Evolutionary conservation across 2,888 invertebrate genomes (phyloP).

Genomic region (Drosophila anomelani): DNA sequence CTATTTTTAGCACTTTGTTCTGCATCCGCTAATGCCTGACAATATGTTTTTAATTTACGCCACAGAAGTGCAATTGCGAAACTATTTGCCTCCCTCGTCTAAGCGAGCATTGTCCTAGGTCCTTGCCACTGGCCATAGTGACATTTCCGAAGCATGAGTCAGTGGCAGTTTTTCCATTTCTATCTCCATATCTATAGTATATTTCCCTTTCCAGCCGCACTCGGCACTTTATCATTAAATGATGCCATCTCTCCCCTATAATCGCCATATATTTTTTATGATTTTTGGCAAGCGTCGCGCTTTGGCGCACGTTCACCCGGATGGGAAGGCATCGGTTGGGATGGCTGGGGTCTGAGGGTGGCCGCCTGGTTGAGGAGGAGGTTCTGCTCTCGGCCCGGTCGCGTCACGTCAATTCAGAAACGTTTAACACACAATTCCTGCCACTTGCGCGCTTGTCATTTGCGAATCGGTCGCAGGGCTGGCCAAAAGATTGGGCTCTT

Average conservation of each 20-base stretch:
- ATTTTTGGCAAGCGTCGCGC: conserved; percentile 75
- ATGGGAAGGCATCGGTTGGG: conserved; percentile 11
- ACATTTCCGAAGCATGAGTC: conserved; percentile 44
- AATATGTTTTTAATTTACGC: conserved; percentile 84
- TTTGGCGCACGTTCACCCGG: conserved; percentile 78
- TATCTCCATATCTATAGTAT: conserved; percentile 10
- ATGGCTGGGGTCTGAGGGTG: conserved; percentile 7
- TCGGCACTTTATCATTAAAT: conserved; percentile 47
- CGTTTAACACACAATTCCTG: conserved; percentile 77
- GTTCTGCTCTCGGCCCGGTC: conserved; percentile 26
- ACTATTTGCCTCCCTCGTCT: conserved; percentile 41
- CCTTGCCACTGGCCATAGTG: conserved; percentile 15
- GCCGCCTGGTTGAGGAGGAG: conserved; percentile 40
- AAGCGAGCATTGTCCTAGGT: conserved; percentile 37
- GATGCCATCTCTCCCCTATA: conserved; percentile 38
- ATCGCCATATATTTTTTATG: conserved; percentile 63
- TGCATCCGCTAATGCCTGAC: conserved; percentile 69
- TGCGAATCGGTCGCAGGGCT: conserved; percentile 34
- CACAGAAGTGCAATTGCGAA: conserved; percentile 67
- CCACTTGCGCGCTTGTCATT: conserved; percentile 68
- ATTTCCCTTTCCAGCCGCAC: conserved; percentile 14
- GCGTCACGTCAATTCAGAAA: conserved; percentile 80
- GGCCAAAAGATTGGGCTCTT: conserved; percentile 69
- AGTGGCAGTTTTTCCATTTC: conserved; percentile 12
- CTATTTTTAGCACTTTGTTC: conserved; percentile 70